These are phyloP conservation scores for Mellivora capensis DNA, from an alignment of 2,113 vertebrate species.

Conservation along the genomic window DNA sequence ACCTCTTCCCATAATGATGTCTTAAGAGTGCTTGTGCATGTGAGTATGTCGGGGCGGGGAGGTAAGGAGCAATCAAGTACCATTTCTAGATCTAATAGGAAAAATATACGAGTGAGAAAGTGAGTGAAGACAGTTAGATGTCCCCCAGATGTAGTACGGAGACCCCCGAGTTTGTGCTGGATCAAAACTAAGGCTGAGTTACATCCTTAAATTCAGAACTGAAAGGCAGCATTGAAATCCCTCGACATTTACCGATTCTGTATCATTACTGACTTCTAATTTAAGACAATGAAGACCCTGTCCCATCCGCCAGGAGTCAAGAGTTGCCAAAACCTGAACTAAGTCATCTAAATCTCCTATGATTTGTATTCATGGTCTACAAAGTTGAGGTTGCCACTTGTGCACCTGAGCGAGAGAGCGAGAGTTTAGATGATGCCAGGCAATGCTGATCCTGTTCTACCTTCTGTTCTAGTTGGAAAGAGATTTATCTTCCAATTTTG, in stretches of 20 bases:
- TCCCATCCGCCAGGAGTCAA: not conserved
- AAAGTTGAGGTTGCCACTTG: not conserved
- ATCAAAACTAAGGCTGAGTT: not conserved
- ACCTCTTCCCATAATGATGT: not conserved
- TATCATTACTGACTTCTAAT: not conserved
- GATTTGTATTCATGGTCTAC: not conserved
- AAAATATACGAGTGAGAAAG: not conserved
- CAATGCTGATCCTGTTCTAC: not conserved
- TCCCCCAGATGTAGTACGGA: not conserved
- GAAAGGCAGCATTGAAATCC: not conserved
- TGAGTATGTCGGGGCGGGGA: not conserved
- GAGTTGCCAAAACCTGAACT: not conserved
- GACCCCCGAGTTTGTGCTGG: not conserved
- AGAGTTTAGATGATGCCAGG: not conserved
- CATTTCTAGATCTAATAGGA: not conserved
- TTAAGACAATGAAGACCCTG: not conserved
- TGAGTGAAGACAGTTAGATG: not conserved
- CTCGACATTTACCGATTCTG: not conserved
- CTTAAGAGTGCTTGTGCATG: not conserved
- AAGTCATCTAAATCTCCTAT: constrained; percentile 23
- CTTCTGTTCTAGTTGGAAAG: constrained; percentile 4
- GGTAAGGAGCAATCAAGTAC: not conserved
- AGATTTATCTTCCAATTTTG: constrained; percentile 33
- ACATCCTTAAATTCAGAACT: not conserved
- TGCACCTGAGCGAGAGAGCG: not conserved